Conservation (phyloP, 2,113 vertebrate genomes). For the Nibea coibor region DNA sequence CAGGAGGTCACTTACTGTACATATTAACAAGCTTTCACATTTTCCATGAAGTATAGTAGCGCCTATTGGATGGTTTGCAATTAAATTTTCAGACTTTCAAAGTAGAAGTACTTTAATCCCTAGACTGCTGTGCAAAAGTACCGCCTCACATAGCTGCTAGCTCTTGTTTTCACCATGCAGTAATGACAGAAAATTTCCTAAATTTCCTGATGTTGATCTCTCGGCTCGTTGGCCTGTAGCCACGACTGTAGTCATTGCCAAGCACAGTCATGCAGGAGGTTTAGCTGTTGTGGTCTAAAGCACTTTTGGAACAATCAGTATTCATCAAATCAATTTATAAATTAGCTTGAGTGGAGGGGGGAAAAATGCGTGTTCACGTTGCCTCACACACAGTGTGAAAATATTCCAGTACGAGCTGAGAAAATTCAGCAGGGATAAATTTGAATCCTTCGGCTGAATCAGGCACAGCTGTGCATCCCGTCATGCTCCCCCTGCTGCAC, state of each 20-base stretch:
- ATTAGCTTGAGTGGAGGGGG: neutral
- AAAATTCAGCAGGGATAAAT: slow-evolving; percentile 11
- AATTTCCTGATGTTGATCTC: neutral
- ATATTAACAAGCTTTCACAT: too few species aligned
- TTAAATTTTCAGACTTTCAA: too few species aligned
- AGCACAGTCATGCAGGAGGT: slow-evolving; percentile 7
- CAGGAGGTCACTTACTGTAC: too few species aligned
- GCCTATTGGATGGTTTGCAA: too few species aligned
- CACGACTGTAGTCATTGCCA: slow-evolving; percentile 11
- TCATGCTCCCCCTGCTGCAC: slow-evolving; percentile 11
- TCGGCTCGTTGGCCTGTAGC: neutral
- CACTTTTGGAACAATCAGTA: slow-evolving; percentile 47
- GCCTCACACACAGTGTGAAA: neutral
- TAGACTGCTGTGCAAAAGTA: neutral
- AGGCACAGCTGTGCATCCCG: slow-evolving; percentile 24
- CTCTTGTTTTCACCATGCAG: neutral
- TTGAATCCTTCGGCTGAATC: slow-evolving; percentile 24
- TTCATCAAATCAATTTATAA: slow-evolving; percentile 40
- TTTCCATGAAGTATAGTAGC: too few species aligned
- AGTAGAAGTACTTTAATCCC: too few species aligned
- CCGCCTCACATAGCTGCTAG: neutral
- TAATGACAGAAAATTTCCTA: neutral
- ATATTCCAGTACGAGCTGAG: slow-evolving; percentile 30
- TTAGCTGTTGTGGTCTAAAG: slow-evolving; percentile 18
- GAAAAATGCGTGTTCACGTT: slow-evolving; percentile 6